These are phyloP conservation scores for Gavialis gangeticus DNA, from an alignment of 2,113 vertebrate species.

Conservation along the genomic window DNA sequence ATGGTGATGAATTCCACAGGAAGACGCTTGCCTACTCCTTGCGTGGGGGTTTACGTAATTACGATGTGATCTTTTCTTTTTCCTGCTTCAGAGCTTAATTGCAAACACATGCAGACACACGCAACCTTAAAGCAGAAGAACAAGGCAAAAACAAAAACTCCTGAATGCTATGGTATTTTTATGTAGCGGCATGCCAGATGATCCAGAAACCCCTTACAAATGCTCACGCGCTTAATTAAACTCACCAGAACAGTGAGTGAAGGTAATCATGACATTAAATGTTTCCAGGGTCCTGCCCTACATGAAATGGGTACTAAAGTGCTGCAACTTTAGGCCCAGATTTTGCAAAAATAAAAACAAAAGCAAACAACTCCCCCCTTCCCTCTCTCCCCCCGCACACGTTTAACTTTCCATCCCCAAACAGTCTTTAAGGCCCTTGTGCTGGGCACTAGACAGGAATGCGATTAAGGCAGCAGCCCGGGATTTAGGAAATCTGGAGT, in stretches of 20 bases:
- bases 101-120: background rate
- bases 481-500: background rate
- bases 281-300: background rate
- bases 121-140: background rate
- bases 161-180: background rate
- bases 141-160: background rate
- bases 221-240: too few relatives aligned
- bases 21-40: constrained; percentile 26
- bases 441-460: background rate
- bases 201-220: background rate
- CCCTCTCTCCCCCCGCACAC: background rate
- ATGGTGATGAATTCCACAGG: background rate
- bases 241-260: background rate
- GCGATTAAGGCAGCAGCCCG: background rate
- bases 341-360: background rate
- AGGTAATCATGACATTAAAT: background rate
- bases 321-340: background rate
- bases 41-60: constrained; percentile 5
- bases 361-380: too few relatives aligned
- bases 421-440: too few relatives aligned
- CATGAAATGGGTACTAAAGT: background rate
- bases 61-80: constrained; percentile 22
- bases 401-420: background rate
- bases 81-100: constrained; percentile 28
- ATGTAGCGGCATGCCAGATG: background rate